Conservation (phyloP, 2,113 vertebrate genomes). For the Ophiodon elongatus region DNA sequence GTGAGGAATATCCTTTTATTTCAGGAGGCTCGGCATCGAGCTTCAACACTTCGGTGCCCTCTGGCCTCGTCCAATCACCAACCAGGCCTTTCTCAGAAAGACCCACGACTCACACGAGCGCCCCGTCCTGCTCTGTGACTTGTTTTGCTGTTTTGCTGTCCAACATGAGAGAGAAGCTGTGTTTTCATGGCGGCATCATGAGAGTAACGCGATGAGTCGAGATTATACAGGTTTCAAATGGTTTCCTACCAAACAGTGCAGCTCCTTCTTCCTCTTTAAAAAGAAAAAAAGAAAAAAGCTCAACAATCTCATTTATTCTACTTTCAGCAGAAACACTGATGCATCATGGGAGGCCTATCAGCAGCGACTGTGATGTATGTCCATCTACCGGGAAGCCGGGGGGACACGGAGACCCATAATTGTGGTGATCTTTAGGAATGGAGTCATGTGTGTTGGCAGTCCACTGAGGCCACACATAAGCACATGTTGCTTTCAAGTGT, state of each 20-base stretch:
- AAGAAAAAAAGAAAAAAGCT: no score
- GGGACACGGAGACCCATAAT: slow-evolving; percentile 18
- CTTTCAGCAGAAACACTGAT: slow-evolving; percentile 28
- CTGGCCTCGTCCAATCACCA: slow-evolving; percentile 32
- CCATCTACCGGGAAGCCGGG: slow-evolving; percentile 32
- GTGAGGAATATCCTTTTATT: slow-evolving; percentile 65
- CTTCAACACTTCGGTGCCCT: slow-evolving; percentile 45
- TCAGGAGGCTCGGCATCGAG: slow-evolving; percentile 51
- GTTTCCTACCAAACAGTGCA: not conserved
- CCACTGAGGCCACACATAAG: not conserved
- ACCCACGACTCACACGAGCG: not conserved
- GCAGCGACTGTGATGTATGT: slow-evolving; percentile 56
- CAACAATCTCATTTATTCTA: not conserved
- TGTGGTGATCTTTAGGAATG: slow-evolving; percentile 13
- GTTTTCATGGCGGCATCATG: not conserved
- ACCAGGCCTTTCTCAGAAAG: slow-evolving; percentile 54
- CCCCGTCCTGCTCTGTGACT: not conserved
- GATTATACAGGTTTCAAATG: not conserved
- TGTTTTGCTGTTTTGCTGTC: not conserved
- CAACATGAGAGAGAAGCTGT: slow-evolving; percentile 16
- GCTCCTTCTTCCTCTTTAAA: not conserved
- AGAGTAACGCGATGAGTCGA: not conserved
- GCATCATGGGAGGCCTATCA: slow-evolving; percentile 49
- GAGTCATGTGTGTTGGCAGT: slow-evolving; percentile 6
- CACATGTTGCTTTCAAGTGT: slow-evolving; percentile 28